Evolutionary conservation across 2,797 vertebrate genomes (phyloP).

Genomic region (Danio choprae): DNA sequence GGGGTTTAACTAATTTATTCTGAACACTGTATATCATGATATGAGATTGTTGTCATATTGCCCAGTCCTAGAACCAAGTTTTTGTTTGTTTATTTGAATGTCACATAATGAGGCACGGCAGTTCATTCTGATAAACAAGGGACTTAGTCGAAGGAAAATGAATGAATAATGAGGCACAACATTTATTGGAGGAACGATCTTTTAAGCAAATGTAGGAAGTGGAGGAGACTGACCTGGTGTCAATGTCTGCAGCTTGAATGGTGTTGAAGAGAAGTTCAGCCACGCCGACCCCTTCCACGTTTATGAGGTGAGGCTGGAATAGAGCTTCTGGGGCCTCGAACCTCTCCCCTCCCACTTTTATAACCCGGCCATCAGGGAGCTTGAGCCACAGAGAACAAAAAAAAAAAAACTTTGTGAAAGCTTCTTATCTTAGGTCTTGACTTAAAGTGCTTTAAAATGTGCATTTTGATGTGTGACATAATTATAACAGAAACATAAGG

Average conservation of each 20-base stretch:
- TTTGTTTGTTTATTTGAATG: background rate
- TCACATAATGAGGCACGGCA: background rate
- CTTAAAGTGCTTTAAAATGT: no score
- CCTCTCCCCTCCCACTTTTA: conserved; percentile 97
- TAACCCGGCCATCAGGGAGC: conserved; percentile 97
- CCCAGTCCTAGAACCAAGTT: no score
- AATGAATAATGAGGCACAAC: background rate
- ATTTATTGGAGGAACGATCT: background rate
- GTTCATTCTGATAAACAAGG: no score
- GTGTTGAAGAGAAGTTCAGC: conserved; percentile 99
- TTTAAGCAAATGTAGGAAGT: background rate
- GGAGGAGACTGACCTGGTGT: conserved; percentile 86
- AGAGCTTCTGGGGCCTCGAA: conserved; percentile 98
- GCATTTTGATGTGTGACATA: no score
- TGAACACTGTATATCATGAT: no score
- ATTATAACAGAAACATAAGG: no score
- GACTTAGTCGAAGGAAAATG: no score
- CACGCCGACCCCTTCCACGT: conserved; percentile 97
- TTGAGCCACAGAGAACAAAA: conserved; percentile 56
- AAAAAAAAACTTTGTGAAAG: no score
- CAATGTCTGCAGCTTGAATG: conserved; percentile 98
- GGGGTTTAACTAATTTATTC: no score
- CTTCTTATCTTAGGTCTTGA: no score
- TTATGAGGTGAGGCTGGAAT: conserved; percentile 99
- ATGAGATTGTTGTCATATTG: no score